A percentile compares a stretch with the other conserved stretches of the same genome.
Evolutionary conservation across 2,797 vertebrate species (phyloP).

Genomic region (Falco concolor): DNA sequence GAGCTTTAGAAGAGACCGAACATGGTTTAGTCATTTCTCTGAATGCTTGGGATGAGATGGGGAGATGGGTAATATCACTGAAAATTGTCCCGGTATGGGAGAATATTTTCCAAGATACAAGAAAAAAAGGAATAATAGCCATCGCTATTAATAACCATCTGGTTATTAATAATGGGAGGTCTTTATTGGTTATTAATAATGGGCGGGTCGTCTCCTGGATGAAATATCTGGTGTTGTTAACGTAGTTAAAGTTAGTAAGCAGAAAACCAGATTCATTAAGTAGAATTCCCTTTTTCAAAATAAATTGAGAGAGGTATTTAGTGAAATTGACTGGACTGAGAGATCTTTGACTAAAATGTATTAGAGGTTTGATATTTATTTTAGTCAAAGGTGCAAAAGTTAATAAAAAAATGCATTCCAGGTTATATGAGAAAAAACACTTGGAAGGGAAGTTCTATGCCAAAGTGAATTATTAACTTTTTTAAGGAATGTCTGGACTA

Average conservation of each 20-base stretch:
- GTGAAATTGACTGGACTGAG: constrained; percentile 16
- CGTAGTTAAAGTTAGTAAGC: constrained; percentile 50
- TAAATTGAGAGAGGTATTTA: constrained; percentile 38
- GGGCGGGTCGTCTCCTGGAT: background rate
- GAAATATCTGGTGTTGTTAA: constrained; percentile 44
- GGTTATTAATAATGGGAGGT: too few relatives aligned
- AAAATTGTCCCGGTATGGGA: constrained; percentile 1
- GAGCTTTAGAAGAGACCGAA: background rate
- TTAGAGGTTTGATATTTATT: background rate
- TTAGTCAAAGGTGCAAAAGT: background rate
- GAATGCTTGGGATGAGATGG: background rate
- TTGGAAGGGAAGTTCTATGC: background rate
- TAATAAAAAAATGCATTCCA: background rate
- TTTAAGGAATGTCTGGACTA: background rate
- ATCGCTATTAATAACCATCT: too few relatives aligned
- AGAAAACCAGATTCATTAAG: constrained; percentile 40
- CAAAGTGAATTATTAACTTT: background rate
- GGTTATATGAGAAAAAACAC: background rate
- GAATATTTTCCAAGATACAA: background rate
- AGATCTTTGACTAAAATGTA: background rate
- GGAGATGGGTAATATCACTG: background rate
- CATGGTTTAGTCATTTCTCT: background rate
- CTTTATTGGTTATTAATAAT: background rate
- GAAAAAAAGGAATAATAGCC: background rate
- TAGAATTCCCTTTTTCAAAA: constrained; percentile 49